These are phyloP conservation scores for Hymenopus coronatus DNA, from an alignment of 2,888 invertebrate species.

Conservation along the genomic window DNA sequence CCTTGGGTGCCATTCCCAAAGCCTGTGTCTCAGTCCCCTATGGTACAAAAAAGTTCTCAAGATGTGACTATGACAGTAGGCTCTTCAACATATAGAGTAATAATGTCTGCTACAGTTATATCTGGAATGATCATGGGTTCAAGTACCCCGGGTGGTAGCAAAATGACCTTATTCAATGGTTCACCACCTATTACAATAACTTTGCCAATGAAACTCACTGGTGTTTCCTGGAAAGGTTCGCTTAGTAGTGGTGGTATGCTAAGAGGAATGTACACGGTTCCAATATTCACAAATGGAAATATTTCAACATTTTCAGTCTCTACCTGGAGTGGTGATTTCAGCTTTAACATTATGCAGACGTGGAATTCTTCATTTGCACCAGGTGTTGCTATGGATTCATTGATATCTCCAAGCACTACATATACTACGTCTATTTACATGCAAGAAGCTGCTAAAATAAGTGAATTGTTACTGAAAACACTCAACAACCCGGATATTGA, in stretches of 20 bases:
- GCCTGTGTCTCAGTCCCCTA: not conserved
- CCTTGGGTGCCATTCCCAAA: not conserved
- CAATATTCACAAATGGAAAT: not conserved
- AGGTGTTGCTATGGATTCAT: not conserved
- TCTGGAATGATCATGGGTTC: not conserved
- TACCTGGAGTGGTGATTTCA: not conserved
- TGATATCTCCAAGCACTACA: not conserved
- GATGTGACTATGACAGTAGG: not conserved
- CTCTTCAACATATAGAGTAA: not conserved
- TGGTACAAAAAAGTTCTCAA: not conserved
- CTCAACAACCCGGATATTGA: not conserved
- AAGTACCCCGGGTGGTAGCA: not conserved
- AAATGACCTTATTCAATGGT: not conserved
- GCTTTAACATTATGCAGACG: not conserved
- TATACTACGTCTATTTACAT: not conserved
- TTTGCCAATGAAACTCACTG: not conserved
- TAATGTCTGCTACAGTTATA: not conserved
- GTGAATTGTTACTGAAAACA: not conserved
- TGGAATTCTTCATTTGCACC: not conserved
- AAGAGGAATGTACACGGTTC: not conserved
- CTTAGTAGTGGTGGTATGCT: not conserved
- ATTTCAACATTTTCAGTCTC: not conserved
- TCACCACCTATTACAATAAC: not conserved
- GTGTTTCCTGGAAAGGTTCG: not conserved
- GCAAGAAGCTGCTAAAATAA: not conserved